These are phyloP conservation scores for Drosophila ananassae DNA, from an alignment of 1,140 invertebrate genomes.

Conservation along the genomic window DNA sequence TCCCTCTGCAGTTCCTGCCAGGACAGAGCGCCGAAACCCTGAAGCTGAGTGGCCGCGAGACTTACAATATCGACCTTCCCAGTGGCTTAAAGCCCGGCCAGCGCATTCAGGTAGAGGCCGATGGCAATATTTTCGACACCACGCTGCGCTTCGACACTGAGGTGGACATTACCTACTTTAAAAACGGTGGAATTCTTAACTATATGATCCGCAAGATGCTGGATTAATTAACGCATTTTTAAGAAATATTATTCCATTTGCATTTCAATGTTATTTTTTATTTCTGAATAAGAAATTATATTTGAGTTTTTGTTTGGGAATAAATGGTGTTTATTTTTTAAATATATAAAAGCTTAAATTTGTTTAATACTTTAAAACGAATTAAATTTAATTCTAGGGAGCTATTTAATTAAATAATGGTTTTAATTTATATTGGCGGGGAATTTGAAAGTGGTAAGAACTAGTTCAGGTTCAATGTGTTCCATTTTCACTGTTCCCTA, in stretches of 20 bases:
- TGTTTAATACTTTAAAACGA: too few relatives aligned
- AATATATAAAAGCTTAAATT: too few relatives aligned
- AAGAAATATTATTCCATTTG: constrained; percentile 53
- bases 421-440: too few relatives aligned
- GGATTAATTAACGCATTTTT: constrained; percentile 24
- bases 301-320: constrained; percentile 3
- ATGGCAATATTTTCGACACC: constrained; percentile 84
- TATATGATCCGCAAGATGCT: constrained; percentile 97
- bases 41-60: constrained; percentile 30
- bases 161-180: constrained; percentile 97
- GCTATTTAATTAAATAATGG: too few relatives aligned
- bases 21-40: constrained; percentile 26
- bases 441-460: too few relatives aligned
- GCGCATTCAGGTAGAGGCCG: constrained; percentile 83
- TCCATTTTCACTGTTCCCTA: too few relatives aligned
- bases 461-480: too few relatives aligned
- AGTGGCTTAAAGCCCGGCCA: constrained; percentile 84
- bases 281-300: constrained; percentile 20
- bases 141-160: constrained; percentile 95
- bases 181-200: constrained; percentile 97
- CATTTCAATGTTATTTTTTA: constrained; percentile 48
- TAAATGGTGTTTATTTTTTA: neutral
- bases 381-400: too few relatives aligned
- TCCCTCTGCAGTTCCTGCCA: constrained; percentile 37
- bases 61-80: constrained; percentile 86